These are phyloP conservation scores for Rhinatrema bivittatum DNA, from an alignment of 2,797 vertebrate genomes.

Conservation along the genomic window DNA sequence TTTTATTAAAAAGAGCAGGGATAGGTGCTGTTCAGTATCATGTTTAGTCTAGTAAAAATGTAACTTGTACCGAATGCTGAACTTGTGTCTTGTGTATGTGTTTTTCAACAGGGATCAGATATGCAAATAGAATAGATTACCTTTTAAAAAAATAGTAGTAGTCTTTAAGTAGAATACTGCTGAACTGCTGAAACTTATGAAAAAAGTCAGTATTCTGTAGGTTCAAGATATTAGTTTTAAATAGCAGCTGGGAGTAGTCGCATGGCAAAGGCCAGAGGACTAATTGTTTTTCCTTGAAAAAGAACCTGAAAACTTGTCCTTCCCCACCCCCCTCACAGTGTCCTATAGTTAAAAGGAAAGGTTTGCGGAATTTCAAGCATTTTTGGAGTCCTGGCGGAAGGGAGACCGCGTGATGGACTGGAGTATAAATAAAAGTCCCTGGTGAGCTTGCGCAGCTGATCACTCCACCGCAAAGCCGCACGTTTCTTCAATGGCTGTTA, in stretches of 20 bases:
- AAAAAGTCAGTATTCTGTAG: constrained; percentile 68
- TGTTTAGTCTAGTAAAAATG: constrained; percentile 50
- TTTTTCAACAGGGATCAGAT: constrained; percentile 53
- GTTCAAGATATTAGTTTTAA: constrained; percentile 71
- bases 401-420: constrained; percentile 39
- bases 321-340: constrained; percentile 59
- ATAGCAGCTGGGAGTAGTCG: constrained; percentile 72
- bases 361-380: constrained; percentile 57
- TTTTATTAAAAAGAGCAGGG: constrained; percentile 56
- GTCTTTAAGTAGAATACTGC: constrained; percentile 69
- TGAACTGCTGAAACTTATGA: constrained; percentile 64
- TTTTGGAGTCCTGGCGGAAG: constrained; percentile 46
- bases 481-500: constrained; percentile 95
- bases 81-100: constrained; percentile 46
- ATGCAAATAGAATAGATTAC: constrained; percentile 57
- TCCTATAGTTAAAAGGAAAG: constrained; percentile 42
- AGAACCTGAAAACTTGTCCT: constrained; percentile 53
- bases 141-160: constrained; percentile 76
- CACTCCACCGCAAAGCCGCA: constrained; percentile 95
- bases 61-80: constrained; percentile 62
- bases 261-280: constrained; percentile 54
- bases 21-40: constrained; percentile 55
- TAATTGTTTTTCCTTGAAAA: constrained; percentile 52
- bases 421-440: constrained; percentile 48
- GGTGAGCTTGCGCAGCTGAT: constrained; percentile 36